Conservation (phyloP, 2,113 vertebrate species). For the Peucedramus taeniatus region DNA sequence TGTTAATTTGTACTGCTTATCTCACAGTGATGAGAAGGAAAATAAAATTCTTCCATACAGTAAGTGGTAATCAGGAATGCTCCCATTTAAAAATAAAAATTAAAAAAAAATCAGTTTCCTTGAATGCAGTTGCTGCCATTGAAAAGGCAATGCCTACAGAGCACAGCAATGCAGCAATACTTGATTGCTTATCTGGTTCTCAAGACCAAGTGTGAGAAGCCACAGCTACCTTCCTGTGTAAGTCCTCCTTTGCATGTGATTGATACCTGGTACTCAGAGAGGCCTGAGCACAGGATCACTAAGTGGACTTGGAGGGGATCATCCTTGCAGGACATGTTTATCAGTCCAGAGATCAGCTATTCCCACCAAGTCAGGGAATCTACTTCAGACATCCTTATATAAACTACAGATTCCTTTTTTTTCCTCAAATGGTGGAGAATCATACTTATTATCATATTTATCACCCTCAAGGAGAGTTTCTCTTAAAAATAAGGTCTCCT, state of each 20-base stretch:
- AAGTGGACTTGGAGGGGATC: background rate
- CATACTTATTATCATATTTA: background rate
- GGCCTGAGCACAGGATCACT: background rate
- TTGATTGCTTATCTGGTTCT: background rate
- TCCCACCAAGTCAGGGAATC: background rate
- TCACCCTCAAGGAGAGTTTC: background rate
- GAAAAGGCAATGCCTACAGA: background rate
- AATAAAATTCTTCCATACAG: background rate
- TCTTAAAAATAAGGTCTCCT: background rate
- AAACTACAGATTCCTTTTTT: background rate
- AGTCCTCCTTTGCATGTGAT: background rate
- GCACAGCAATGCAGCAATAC: background rate
- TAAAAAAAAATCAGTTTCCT: background rate
- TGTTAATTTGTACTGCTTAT: background rate
- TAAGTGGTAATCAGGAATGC: background rate
- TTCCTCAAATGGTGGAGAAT: background rate
- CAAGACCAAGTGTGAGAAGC: background rate
- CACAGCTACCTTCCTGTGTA: background rate
- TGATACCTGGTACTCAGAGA: background rate
- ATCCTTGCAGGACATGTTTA: background rate
- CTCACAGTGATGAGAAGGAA: background rate
- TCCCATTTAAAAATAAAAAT: background rate
- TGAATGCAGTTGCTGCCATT: background rate
- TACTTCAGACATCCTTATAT: background rate
- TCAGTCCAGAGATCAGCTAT: background rate